Percentiles rank a stretch among this genome's conserved stretches.
Conservation (phyloP, 1,140 invertebrate species). For the Kradibia gibbosae region DNA sequence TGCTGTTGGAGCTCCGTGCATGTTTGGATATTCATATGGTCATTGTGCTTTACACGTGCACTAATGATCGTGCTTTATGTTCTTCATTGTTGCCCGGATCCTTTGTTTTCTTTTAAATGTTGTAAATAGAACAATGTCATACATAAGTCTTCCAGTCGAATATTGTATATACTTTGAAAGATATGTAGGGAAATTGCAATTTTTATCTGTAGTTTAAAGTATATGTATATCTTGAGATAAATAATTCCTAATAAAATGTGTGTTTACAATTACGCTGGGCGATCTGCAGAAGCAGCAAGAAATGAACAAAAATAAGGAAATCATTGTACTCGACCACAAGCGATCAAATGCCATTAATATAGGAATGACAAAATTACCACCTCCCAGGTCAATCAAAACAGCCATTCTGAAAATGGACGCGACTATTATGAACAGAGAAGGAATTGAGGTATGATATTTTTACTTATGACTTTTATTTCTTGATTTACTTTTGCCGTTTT, state of each 20-base stretch:
- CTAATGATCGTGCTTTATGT: constrained; percentile 32
- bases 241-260: constrained; percentile 45
- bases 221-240: constrained; percentile 34
- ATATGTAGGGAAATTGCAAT: background rate
- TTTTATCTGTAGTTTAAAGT: background rate
- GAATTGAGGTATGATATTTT: constrained; percentile 86
- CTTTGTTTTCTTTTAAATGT: constrained; percentile 21
- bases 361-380: constrained; percentile 98
- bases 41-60: constrained; percentile 41
- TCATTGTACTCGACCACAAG: constrained; percentile 97
- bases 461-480: background rate
- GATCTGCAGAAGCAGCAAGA: constrained; percentile 88
- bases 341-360: constrained; percentile 99
- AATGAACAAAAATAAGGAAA: constrained; percentile 94
- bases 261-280: constrained; percentile 44
- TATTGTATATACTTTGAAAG: constrained; percentile 33
- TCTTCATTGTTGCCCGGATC: constrained; percentile 12
- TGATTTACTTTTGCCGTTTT: background rate
- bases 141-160: background rate
- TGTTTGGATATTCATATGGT: constrained; percentile 30
- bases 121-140: constrained; percentile 21
- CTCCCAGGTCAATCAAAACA: constrained; percentile 96
- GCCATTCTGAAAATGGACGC: constrained; percentile 99
- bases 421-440: constrained; percentile 97
- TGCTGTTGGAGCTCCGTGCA: constrained; percentile 17